Percentiles rank a stretch among this genome's conserved stretches.
These are phyloP conservation scores for Tubulanus polymorphus DNA, from an alignment of 2,888 invertebrate genomes.

Conservation along the genomic window DNA sequence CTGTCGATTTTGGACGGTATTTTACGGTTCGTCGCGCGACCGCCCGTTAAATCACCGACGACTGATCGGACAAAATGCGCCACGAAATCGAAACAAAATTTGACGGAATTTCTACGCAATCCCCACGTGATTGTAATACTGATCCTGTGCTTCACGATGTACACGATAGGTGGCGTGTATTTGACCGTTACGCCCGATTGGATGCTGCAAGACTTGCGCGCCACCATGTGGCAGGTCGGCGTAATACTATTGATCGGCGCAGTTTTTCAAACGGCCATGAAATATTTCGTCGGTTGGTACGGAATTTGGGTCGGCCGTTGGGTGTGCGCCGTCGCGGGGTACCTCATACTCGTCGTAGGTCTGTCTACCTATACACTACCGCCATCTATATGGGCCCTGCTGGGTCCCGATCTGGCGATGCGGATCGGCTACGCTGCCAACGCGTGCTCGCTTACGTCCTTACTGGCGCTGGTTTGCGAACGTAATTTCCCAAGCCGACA, in stretches of 20 bases:
- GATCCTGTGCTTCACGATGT: not conserved
- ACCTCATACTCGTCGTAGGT: too few species aligned
- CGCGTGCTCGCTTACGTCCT: too few species aligned
- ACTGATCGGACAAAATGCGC: not conserved
- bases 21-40: not conserved
- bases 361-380: too few species aligned
- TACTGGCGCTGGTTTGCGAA: too few species aligned
- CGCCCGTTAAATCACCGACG: not conserved
- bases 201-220: conserved; percentile 10
- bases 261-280: not conserved
- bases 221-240: conserved; percentile 9
- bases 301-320: too few species aligned
- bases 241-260: not conserved
- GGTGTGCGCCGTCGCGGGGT: too few species aligned
- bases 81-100: not conserved
- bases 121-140: not conserved
- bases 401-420: too few species aligned
- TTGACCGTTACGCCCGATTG: conserved; percentile 13
- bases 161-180: conserved; percentile 11
- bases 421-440: too few species aligned
- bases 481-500: too few species aligned
- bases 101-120: too few species aligned
- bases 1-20: not conserved
- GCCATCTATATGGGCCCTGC: too few species aligned
- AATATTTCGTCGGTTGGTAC: too few species aligned